Evolutionary conservation across 2,888 invertebrate species (phyloP), one percentile per base, ranked within the genome.

Genomic region (Eilema griseolum): DNA sequence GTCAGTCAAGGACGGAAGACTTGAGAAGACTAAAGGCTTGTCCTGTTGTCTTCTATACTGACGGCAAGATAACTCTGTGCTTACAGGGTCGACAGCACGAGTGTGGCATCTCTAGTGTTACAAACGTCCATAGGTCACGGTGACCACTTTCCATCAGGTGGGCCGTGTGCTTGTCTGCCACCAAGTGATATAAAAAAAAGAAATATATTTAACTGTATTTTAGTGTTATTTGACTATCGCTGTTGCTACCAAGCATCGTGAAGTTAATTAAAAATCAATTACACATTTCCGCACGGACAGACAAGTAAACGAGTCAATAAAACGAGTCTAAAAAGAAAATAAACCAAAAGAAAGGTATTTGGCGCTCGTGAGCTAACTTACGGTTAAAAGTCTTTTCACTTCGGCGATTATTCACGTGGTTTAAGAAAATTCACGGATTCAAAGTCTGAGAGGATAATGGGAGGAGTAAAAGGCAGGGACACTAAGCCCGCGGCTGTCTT

Each of bases 401-500:
- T n/a, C n/a, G 16, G 52, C n/a, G 52, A n/a, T 52, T 52, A 52
- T 52, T 52, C 52, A n/a, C n/a, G 52, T 52, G 52, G 52, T 52
- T 52, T 52, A n/a, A n/a, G 20, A 52, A 52, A 52, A 52, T 52
- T 24, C 41, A 26, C 41, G 37, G 23, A 41, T 26, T 10, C 24
- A 10, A 52, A 52, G 20, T 52, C 5, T n/a, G 52, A n/a, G 52
- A 52, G 52, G 52, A 7, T 20, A 46, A 46, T 46, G 20, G 20
- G 46, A 20, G 16, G 8, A 46, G n/a, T 20, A n/a, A 52, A 52
- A 46, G 2, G 52, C n/a, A 52, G 46, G 46, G 46, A 46, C 46
- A 20, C n/a, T n/a, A 10, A 52, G 52, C 52, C 52, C n/a, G n/a
- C 52, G 52, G n/a, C 52, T 5, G n/a, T 52, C n/a, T 8, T 52